Evolutionary conservation across 2,888 invertebrate species (phyloP), one percentile per base, ranked within the genome.

Genomic region (Tenthredo distinguenda): DNA sequence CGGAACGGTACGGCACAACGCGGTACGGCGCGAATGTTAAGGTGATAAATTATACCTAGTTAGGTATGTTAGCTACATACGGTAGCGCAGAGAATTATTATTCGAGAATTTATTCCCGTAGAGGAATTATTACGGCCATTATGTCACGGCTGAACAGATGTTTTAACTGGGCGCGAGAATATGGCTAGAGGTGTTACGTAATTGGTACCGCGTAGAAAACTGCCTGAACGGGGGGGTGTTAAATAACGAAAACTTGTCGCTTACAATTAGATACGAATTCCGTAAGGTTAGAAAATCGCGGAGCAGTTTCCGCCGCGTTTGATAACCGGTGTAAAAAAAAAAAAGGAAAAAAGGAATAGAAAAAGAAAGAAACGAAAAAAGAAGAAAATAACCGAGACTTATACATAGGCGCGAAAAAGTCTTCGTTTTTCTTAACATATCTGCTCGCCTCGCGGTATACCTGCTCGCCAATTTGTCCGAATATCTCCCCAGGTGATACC

Each of bases 11-110:
- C 65, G 43, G 43, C 43, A 47, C 43, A 31, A 26, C 40, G 37
- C 37, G 65, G 68, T 55, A 55, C 31, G 65, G 88, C 89, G 91
- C 88, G 89, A 91, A 91, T 89, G 89, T 89, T 88, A 89, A 87
- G 89, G 91, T 92, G 91, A 93, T 92, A 92, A 92, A 92, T 93
- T 88, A 91, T 87, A 90, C 89, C 90, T 91, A 91, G 92, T 93
- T 92, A 91, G 90, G 91, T 91, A 91, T 90, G 91, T 92, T 91
- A 91, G 91, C 90, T 92, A 91, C 91, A 92, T 91, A 91, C 91
- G 91, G 90, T 86, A 89, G 88, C 87, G 87, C 83, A 86, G 89
- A 90, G 90, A 92, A 93, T 93, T 91, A 92, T 92, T 91, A 92
- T 93, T 91, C 90, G 91, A 91, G 89, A 92, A 93, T 92, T 92